Conservation (phyloP, 2,888 invertebrate genomes). For the Gastrophysa polygoni region DNA sequence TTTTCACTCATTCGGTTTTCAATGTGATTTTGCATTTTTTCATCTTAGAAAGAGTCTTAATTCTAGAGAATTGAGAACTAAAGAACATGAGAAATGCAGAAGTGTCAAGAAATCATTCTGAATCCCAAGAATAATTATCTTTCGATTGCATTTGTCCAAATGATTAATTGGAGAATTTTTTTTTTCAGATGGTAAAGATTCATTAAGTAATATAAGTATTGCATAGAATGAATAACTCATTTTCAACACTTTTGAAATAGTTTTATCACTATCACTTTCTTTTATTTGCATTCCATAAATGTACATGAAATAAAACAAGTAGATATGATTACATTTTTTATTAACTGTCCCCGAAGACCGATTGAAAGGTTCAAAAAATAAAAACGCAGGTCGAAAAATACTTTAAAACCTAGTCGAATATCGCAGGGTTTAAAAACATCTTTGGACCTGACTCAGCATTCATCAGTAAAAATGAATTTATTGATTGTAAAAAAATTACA, state of each 20-base stretch:
- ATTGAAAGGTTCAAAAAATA: slow-evolving; percentile 48
- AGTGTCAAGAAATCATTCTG: too few species aligned
- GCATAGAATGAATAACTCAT: neutral
- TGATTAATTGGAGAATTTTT: too few species aligned
- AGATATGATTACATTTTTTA: slow-evolving; percentile 41
- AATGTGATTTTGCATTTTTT: too few species aligned
- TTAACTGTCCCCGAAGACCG: slow-evolving; percentile 37
- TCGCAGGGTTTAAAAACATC: slow-evolving; percentile 49
- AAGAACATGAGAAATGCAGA: too few species aligned
- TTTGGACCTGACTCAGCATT: slow-evolving; percentile 50
- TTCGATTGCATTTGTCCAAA: too few species aligned
- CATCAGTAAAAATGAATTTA: slow-evolving; percentile 53
- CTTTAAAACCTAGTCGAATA: slow-evolving; percentile 43
- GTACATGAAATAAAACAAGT: slow-evolving; percentile 50
- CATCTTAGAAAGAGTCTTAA: too few species aligned
- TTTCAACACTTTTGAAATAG: neutral
- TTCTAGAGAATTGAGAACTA: too few species aligned
- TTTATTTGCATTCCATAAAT: slow-evolving; percentile 25
- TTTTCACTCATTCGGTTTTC: too few species aligned
- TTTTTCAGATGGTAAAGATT: too few species aligned
- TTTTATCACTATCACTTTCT: slow-evolving; percentile 20
- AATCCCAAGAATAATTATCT: too few species aligned
- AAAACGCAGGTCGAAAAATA: slow-evolving; percentile 54
- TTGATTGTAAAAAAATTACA: slow-evolving; percentile 51
- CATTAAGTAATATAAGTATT: neutral